These are phyloP conservation scores for Vulpes lagopus DNA, from an alignment of 2,113 vertebrate species.

Conservation along the genomic window DNA sequence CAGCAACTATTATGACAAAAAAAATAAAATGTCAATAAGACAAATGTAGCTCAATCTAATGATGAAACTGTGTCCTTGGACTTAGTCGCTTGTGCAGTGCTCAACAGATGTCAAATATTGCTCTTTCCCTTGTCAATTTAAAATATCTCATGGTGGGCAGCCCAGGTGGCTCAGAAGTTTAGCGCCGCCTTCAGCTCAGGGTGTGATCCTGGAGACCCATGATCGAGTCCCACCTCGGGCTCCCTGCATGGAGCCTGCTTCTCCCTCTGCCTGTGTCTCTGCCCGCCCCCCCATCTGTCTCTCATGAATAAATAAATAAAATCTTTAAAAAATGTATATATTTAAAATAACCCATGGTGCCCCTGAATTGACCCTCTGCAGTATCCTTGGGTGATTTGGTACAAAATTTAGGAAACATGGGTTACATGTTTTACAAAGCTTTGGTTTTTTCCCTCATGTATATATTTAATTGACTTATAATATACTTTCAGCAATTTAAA, in stretches of 20 bases:
- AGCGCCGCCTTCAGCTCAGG: too few relatives aligned
- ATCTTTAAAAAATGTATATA: too few relatives aligned
- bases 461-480: neutral
- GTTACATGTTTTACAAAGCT: neutral
- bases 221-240: too few relatives aligned
- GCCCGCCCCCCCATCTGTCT: too few relatives aligned
- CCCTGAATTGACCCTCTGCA: neutral
- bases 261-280: too few relatives aligned
- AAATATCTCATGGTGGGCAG: neutral
- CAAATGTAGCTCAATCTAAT: neutral
- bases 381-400: neutral
- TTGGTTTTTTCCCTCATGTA: neutral
- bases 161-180: too few relatives aligned
- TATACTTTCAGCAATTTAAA: neutral
- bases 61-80: neutral
- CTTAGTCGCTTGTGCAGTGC: neutral
- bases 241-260: too few relatives aligned
- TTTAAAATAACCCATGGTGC: neutral
- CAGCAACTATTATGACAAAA: neutral
- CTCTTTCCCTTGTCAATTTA: neutral
- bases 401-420: neutral
- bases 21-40: neutral
- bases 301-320: too few relatives aligned
- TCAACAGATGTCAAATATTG: neutral
- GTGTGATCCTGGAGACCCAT: too few relatives aligned